phyloP scores from a whole-genome alignment of 2,797 vertebrate species.

The Chaetophractus vellerosus region DNA sequence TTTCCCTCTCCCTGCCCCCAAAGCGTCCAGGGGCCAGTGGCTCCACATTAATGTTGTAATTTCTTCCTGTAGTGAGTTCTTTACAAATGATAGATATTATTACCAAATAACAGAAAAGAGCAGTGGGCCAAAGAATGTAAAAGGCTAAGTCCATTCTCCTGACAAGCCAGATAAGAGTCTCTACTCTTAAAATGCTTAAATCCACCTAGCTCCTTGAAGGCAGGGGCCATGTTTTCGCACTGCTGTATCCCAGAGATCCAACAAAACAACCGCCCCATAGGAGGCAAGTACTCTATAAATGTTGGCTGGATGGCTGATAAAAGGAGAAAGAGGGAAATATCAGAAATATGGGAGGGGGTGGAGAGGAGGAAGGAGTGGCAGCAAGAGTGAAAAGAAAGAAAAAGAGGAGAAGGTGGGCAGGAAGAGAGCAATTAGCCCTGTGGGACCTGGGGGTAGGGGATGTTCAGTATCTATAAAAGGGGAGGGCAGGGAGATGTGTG shows the following conservation, averaged over 20 bases:
- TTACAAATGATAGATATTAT: background rate
- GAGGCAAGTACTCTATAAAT: background rate
- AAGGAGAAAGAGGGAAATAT: background rate
- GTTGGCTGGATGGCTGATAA: background rate
- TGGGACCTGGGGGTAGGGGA: no score
- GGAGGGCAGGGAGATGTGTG: no score
- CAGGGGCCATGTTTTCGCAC: background rate
- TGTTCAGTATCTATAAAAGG: no score
- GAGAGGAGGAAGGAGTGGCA: background rate
- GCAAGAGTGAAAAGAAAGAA: background rate
- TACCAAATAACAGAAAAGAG: background rate
- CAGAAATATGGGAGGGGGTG: no score
- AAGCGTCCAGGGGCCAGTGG: no score
- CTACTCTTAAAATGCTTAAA: background rate
- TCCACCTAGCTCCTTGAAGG: background rate
- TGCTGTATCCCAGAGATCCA: fast-evolving
- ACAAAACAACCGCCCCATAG: no score
- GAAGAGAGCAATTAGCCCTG: background rate
- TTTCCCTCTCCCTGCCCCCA: no score
- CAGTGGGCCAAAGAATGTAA: background rate
- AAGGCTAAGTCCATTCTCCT: background rate
- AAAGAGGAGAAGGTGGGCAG: background rate
- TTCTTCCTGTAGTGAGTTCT: background rate
- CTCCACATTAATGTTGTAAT: no score
- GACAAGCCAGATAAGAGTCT: background rate